Evolutionary conservation across 2,113 vertebrate species (phyloP).

Genomic region (Lonchura striata): DNA sequence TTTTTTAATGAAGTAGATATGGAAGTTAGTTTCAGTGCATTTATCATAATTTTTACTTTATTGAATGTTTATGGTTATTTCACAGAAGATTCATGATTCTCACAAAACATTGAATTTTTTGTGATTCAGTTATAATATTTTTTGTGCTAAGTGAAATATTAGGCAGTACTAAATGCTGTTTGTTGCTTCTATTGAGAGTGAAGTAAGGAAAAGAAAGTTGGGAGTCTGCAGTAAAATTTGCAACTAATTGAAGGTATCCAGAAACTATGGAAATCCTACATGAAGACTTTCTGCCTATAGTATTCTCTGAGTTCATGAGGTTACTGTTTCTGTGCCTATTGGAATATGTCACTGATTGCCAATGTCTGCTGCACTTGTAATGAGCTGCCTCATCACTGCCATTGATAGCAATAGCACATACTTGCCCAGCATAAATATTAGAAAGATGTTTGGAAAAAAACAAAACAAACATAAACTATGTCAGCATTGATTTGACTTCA

Average conservation of each 20-base stretch:
- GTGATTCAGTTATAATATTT: background rate
- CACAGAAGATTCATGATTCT: background rate
- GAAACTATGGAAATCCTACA: background rate
- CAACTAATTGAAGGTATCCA: background rate
- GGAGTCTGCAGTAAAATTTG: background rate
- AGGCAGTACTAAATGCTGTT: background rate
- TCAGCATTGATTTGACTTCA: background rate
- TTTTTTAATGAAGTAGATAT: background rate
- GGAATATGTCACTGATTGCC: rapidly evolving
- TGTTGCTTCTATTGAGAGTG: background rate
- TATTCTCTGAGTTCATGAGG: background rate
- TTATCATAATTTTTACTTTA: background rate
- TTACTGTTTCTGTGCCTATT: background rate
- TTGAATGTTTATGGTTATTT: background rate
- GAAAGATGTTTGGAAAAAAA: background rate
- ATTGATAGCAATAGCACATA: background rate
- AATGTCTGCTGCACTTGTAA: background rate
- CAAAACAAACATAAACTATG: background rate
- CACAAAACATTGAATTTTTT: background rate
- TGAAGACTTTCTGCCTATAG: background rate
- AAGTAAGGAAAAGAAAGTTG: background rate
- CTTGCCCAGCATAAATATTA: background rate
- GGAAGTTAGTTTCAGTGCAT: background rate
- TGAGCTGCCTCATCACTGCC: background rate
- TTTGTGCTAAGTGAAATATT: background rate